These are phyloP conservation scores for Paracentrotus lividus DNA, from an alignment of 53 echinoderm and acorn worm species.

Conservation along the genomic window DNA sequence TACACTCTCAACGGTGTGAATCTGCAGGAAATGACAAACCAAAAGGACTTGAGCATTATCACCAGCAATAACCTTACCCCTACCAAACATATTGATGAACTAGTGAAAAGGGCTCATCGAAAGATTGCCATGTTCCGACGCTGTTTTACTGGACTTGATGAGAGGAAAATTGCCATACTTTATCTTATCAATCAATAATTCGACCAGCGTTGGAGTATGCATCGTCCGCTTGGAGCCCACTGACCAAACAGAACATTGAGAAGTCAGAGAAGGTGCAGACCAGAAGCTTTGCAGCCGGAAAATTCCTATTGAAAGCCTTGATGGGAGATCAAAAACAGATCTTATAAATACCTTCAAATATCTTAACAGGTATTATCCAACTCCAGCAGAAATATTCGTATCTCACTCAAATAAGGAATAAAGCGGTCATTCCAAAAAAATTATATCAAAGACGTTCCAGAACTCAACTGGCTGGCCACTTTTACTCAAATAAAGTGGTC, in stretches of 20 bases:
- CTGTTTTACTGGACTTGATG: slow-evolving; percentile 14
- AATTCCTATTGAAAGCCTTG: not conserved
- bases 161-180: not conserved
- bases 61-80: too few species aligned
- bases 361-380: not conserved
- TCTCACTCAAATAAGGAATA: too few species aligned
- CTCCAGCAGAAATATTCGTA: not conserved
- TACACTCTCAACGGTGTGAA: too few species aligned
- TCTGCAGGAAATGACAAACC: too few species aligned
- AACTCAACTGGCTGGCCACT: not conserved
- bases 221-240: not conserved
- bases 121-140: not conserved
- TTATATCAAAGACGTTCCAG: too few species aligned
- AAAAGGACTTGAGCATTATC: too few species aligned
- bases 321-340: not conserved
- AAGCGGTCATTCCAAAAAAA: too few species aligned
- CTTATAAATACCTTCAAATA: not conserved
- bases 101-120: too few species aligned
- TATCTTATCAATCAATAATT: not conserved
- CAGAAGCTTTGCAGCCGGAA: not conserved
- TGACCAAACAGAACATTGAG: not conserved
- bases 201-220: not conserved
- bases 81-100: too few species aligned
- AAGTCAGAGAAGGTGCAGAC: not conserved
- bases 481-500: not conserved